Evolutionary conservation across 2,797 vertebrate species (phyloP), one percentile per base, ranked within the genome.

Genomic region (Phataginus tricuspis): DNA sequence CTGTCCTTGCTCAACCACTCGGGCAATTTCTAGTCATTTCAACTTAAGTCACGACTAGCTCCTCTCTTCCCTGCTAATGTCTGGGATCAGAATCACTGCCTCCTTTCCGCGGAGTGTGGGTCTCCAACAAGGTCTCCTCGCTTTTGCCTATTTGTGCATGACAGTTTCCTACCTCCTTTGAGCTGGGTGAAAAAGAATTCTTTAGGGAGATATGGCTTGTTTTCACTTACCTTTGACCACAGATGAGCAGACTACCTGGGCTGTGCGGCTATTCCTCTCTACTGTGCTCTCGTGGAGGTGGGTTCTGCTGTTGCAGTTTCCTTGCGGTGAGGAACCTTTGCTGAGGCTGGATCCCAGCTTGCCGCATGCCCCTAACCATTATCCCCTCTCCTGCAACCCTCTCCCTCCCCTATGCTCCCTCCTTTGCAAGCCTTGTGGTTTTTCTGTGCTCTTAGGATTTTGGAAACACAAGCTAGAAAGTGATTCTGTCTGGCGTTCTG

Each of bases 331-430:
- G 18, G 6, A 49, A 37, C 29, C 31, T 27, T 63, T 63, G 15
- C 61, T 49, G 64, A 72, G 68, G 12, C 25, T 66, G 37, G 77
- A 4, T 39, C 37, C 12, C 6, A 18, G 14, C 2, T 55, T 12
- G 4, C 25, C 27, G 15, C 12, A 27, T 42, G 10, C 1, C 61
- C 42, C 7, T 31, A 49, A 34, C 11, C 15, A 63, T 15, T 42
- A 12, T 4, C 1, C 5, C 16, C 11, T 27, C 34, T 71, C 10
- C n/a, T 21, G 1, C 7, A 64, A 4, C 31, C 14, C 7, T 80
- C 14, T 57, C 0, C 3, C 5, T 80, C 13, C 6, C 25, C 21
- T 1, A 15, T 9, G 27, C 1, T 39, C 15, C 10, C 13, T 77
- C n/a, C 21, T 64, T 18, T 87, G 37, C 21, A 75, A 85, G 34